Evolutionary conservation across 2,797 vertebrate species (phyloP), one percentile per base, ranked within the genome.

Genomic region (Chaetodon trifasciatus): DNA sequence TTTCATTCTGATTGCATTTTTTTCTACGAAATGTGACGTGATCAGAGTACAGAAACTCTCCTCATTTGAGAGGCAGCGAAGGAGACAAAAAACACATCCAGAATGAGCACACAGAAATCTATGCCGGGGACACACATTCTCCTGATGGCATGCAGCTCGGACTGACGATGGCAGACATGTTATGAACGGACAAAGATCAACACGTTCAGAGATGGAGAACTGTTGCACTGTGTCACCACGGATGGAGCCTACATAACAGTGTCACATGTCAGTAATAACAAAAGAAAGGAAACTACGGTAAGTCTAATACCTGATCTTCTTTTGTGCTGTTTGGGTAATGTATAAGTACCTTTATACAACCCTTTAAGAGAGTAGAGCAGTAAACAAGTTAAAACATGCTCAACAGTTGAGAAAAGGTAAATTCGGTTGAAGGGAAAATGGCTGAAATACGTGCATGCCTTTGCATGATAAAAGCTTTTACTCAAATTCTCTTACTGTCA

Each of bases 311-410:
- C 96, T 96, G 95, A 96, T 94, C 94, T 95, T 94, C 95, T 94
- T 95, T 96, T 96, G 92, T 94, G 96, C 91, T 95, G 95, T 96
- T 96, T 96, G 91, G 96, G 95, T 95, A 96, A 95, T 87, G 96
- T 95, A 92, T 93, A 95, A 94, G 95, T 95, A 94, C 94, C 94
- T 94, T 95, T 96, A 94, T 95, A 94, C 92, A 95, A 93, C 74
- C 96, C 96, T 96, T 96, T 84, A 95, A 95, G 81, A 96, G 93
- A 96, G 91, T 95, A 95, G 91, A 96, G 93, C 86, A 71, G 93
- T 90, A 91, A 76, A 96, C 79, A 95, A 81, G 93, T 95, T 95
- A 94, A 95, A 92, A 85, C 89, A 95, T 66, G 81, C 71, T 86
- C 78, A 87, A 86, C 83, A 92, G 56, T 50, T 8, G 24, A 86